phyloP scores from a whole-genome alignment of 2,888 invertebrate genomes.

The Conomelus anceps region DNA sequence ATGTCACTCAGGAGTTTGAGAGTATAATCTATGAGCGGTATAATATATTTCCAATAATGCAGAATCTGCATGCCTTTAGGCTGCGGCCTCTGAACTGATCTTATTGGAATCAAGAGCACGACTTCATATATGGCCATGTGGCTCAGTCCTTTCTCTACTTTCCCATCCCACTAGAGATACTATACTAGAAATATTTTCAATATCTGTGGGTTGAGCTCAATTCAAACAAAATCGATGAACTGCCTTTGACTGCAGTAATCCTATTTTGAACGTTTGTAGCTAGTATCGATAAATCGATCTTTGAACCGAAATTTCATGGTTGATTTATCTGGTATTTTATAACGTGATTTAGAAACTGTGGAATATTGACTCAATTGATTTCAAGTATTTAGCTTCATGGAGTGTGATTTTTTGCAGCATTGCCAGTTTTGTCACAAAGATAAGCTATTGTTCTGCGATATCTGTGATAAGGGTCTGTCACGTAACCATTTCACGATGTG shows the following conservation, averaged over 20 bases:
- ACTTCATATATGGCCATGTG: neutral
- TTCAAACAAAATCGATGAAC: neutral
- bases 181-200: neutral
- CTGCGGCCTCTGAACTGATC: neutral
- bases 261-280: neutral
- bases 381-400: no score
- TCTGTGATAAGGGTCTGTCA: no score
- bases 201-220: neutral
- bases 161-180: no score
- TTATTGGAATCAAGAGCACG: neutral
- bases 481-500: no score
- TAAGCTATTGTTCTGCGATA: no score
- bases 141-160: neutral
- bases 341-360: no score
- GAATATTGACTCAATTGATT: no score
- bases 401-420: no score
- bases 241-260: neutral
- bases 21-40: neutral
- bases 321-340: no score
- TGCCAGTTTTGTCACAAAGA: no score
- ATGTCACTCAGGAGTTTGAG: neutral
- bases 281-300: neutral
- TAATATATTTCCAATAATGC: neutral
- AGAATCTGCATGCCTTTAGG: neutral
- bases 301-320: no score